Conservation (phyloP, 2,113 vertebrate species). For the Chrysochloris asiatica region DNA sequence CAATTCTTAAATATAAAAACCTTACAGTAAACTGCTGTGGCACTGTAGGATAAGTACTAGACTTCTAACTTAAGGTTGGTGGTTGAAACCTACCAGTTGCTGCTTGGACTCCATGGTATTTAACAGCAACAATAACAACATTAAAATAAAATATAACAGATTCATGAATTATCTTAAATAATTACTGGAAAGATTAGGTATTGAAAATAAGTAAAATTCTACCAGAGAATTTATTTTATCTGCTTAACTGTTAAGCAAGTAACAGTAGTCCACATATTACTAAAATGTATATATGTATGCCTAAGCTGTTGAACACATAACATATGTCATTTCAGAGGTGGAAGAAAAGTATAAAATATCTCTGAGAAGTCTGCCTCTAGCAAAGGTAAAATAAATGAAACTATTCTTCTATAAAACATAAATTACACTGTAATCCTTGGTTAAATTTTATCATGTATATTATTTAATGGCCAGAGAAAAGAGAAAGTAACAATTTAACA, state of each 20-base stretch:
- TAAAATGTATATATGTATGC: not conserved
- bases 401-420: conserved; percentile 59
- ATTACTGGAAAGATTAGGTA: not conserved
- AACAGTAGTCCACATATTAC: too few species aligned
- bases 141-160: conserved; percentile 33
- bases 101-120: too few species aligned
- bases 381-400: conserved; percentile 50
- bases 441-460: conserved; percentile 26
- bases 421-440: conserved; percentile 16
- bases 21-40: too few species aligned
- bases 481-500: too few species aligned
- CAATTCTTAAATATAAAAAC: not conserved
- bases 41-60: too few species aligned
- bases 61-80: too few species aligned
- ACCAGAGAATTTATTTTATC: not conserved
- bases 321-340: too few species aligned
- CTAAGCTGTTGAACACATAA: not conserved
- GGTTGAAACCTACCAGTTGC: too few species aligned
- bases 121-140: too few species aligned
- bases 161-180: not conserved
- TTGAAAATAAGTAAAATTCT: not conserved
- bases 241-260: conserved; percentile 40
- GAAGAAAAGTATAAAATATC: conserved; percentile 54
- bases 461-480: too few species aligned
- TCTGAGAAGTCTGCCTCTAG: not conserved